phyloP scores from a whole-genome alignment of 1,140 invertebrate genomes.

The Palaemon carinicauda region DNA sequence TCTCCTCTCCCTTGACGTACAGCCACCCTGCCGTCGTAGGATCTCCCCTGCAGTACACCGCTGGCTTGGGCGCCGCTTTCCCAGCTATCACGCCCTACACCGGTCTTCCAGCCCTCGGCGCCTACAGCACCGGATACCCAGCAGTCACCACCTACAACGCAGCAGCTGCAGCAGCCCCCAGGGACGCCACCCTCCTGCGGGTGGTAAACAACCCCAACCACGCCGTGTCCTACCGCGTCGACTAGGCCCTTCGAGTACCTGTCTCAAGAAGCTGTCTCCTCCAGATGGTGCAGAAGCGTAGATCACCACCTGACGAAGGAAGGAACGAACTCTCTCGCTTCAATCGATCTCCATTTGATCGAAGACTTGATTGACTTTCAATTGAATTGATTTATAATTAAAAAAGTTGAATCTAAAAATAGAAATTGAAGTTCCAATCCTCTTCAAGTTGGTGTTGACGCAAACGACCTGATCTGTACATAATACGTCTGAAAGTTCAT shows the following conservation, averaged over 20 bases:
- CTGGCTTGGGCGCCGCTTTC: neutral
- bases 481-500: too few species aligned
- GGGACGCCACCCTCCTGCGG: neutral
- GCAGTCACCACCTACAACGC: neutral
- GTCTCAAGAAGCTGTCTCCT: neutral
- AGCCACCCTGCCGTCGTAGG: neutral
- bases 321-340: too few species aligned
- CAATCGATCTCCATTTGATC: neutral
- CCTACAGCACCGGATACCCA: too few species aligned
- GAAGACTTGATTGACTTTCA: too few species aligned
- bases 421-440: too few species aligned
- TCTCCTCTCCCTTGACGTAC: neutral
- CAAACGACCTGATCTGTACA: too few species aligned
- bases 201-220: conserved; percentile 43
- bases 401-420: too few species aligned
- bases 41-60: neutral
- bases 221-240: conserved; percentile 42
- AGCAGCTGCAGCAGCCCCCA: neutral
- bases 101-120: too few species aligned
- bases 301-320: too few species aligned
- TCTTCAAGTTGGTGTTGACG: too few species aligned
- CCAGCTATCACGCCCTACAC: neutral
- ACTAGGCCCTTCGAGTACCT: neutral
- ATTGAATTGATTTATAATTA: too few species aligned
- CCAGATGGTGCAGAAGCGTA: too few species aligned